Percentiles rank a stretch among this genome's conserved stretches.
phyloP scores from a whole-genome alignment of 2,113 vertebrate species.

The Podarcis raffonei region DNA sequence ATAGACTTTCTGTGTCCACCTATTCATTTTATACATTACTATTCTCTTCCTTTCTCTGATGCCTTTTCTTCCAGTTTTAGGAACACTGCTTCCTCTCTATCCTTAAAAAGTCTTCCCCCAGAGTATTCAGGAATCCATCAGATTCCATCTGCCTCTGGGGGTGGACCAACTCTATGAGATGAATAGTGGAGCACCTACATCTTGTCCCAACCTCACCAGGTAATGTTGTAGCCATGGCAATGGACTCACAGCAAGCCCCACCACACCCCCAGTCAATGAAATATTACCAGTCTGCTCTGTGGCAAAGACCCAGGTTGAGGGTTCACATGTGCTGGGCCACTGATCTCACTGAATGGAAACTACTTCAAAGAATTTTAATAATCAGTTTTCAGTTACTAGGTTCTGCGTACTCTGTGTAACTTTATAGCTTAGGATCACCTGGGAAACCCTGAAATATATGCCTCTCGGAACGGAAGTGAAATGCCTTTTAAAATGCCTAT shows the following conservation, averaged over 20 bases:
- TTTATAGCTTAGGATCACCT: background rate
- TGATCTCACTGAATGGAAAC: background rate
- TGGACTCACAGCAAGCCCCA: too few species aligned
- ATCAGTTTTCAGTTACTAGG: background rate
- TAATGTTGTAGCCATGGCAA: too few species aligned
- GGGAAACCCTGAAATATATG: background rate
- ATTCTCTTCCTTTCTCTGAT: background rate
- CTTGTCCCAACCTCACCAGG: too few species aligned
- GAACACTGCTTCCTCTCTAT: too few species aligned
- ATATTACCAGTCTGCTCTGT: too few species aligned
- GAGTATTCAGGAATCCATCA: too few species aligned
- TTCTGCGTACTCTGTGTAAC: background rate
- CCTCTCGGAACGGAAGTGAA: constrained; percentile 40
- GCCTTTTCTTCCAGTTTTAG: background rate
- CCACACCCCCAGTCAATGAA: too few species aligned
- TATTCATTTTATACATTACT: background rate
- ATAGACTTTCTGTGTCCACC: background rate
- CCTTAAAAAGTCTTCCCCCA: background rate
- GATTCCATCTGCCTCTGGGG: too few species aligned
- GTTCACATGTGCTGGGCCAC: too few species aligned
- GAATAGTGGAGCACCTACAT: too few species aligned
- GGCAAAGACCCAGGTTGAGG: too few species aligned
- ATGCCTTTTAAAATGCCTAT: constrained; percentile 29
- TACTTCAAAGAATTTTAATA: background rate
- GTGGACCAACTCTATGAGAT: too few species aligned